Conservation (phyloP, 92 coral and sea anemone species). For the Ricordea florida region DNA sequence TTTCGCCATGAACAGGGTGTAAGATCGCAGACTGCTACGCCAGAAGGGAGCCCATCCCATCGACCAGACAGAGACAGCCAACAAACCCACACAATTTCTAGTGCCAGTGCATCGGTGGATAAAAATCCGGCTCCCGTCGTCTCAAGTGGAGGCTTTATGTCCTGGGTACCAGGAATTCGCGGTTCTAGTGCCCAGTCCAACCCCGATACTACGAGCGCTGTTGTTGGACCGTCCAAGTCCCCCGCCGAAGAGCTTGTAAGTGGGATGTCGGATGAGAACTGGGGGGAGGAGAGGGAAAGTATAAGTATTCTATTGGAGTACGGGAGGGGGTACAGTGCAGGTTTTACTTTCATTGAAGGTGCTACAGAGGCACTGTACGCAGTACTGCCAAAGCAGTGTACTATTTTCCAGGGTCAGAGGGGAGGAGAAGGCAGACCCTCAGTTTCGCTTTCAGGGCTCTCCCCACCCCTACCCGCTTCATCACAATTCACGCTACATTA, state of each 20-base stretch:
- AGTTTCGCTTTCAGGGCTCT: no score
- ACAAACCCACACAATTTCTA: background rate
- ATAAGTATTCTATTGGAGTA: background rate
- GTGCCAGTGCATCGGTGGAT: conserved; percentile 38
- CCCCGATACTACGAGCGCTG: conserved; percentile 18
- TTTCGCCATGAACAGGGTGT: no score
- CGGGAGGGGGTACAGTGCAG: no score
- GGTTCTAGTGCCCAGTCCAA: conserved; percentile 9
- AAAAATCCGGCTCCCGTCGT: conserved; percentile 51
- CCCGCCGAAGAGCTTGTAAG: conserved; percentile 38
- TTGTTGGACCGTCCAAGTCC: conserved; percentile 55
- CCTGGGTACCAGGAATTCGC: conserved; percentile 91
- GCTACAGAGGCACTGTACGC: no score
- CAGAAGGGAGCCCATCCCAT: conserved; percentile 80
- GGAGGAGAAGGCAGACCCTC: no score
- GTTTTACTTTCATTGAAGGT: no score
- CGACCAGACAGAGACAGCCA: conserved; percentile 36
- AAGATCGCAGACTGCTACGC: conserved; percentile 81
- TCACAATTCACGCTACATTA: no score
- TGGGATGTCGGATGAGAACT: background rate
- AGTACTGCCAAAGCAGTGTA: no score
- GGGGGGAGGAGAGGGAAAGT: background rate
- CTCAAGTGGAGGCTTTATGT: conserved; percentile 82
- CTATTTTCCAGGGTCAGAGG: no score
- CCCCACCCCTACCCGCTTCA: no score